Conservation (phyloP, 2,113 vertebrate species). For the Gymnogyps californianus region DNA sequence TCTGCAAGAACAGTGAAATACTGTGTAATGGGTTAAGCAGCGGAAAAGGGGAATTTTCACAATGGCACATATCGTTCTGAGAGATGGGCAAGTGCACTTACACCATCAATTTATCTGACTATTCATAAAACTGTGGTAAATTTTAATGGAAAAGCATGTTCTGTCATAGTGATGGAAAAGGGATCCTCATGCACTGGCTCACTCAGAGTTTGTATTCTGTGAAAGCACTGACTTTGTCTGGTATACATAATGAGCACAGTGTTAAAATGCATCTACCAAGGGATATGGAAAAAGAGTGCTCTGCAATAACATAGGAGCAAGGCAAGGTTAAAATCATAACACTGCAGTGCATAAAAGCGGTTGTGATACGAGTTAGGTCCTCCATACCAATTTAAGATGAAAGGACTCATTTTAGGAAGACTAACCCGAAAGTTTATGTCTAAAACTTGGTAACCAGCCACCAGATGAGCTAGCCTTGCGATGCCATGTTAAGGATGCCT, state of each 20-base stretch:
- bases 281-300: neutral
- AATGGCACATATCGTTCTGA: neutral
- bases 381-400: neutral
- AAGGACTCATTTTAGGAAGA: neutral
- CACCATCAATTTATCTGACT: neutral
- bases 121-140: neutral
- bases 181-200: neutral
- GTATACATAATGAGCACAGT: neutral
- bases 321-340: neutral
- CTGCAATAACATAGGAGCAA: neutral
- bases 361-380: neutral
- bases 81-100: neutral
- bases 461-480: neutral
- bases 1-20: neutral
- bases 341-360: neutral
- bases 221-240: neutral
- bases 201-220: neutral
- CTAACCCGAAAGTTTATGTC: neutral
- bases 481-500: neutral
- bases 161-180: neutral
- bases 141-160: neutral
- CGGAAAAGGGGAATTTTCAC: neutral
- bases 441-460: neutral
- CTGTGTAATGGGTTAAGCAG: neutral
- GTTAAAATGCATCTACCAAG: neutral